A percentile compares a stretch with the other conserved stretches of the same genome.
phyloP scores from a whole-genome alignment of 2,113 vertebrate genomes.

The Anoura caudifer region DNA sequence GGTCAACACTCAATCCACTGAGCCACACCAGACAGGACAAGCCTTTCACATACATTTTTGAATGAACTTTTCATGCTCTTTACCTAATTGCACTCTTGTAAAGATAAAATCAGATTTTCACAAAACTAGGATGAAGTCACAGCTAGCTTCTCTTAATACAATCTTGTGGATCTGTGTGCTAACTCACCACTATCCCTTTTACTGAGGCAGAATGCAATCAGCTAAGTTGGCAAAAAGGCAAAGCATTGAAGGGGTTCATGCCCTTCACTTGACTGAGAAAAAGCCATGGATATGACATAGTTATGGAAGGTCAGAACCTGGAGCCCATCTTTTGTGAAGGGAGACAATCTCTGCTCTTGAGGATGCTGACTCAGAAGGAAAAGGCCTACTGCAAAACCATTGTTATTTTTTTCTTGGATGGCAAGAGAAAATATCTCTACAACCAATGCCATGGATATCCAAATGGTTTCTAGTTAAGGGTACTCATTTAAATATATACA shows the following conservation, averaged over 20 bases:
- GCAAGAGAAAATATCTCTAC: background rate
- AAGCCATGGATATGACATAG: background rate
- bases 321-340: slow-evolving; percentile 4
- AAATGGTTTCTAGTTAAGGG: background rate
- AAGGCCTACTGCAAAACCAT: background rate
- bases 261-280: background rate
- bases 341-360: background rate
- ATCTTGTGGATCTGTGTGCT: background rate
- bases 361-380: background rate
- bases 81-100: background rate
- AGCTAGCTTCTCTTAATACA: background rate
- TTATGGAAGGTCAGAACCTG: background rate
- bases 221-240: background rate
- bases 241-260: background rate
- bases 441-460: background rate
- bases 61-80: background rate
- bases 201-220: background rate
- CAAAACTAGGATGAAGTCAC: background rate
- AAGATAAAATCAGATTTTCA: background rate
- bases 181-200: background rate
- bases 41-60: background rate
- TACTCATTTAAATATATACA: background rate
- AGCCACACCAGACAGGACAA: no score
- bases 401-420: background rate
- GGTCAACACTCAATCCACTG: no score